A percentile compares a stretch with the other conserved stretches of the same genome.
Evolutionary conservation across 2,113 vertebrate genomes (phyloP).

Genomic region (Hylia prasina): DNA sequence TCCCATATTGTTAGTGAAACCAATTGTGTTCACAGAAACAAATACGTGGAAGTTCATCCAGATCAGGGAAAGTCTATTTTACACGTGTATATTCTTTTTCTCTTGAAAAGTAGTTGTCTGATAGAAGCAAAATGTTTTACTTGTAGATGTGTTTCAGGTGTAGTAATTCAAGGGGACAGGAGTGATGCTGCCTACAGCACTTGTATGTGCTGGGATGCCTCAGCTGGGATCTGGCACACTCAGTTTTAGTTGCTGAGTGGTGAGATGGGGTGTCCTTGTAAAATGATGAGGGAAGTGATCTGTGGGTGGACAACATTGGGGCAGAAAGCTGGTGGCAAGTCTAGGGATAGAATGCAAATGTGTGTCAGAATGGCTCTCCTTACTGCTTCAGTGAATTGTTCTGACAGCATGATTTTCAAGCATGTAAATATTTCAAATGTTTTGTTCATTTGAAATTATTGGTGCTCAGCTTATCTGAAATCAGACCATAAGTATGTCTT

Average conservation of each 20-base stretch:
- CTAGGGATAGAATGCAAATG: background rate
- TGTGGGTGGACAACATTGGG: background rate
- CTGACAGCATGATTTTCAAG: background rate
- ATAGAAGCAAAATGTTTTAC: background rate
- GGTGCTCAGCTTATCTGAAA: background rate
- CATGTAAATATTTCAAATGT: rapidly evolving
- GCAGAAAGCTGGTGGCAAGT: background rate
- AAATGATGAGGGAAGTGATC: background rate
- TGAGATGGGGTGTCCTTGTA: background rate
- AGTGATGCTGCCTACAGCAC: background rate
- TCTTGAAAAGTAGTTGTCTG: background rate
- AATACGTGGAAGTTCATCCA: background rate
- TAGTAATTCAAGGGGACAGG: background rate
- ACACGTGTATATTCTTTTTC: background rate
- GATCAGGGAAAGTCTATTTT: background rate
- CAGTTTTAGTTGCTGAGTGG: background rate
- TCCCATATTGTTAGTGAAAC: background rate
- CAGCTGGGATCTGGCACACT: background rate
- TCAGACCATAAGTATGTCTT: background rate
- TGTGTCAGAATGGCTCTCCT: rapidly evolving
- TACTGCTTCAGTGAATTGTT: background rate
- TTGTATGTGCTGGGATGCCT: background rate
- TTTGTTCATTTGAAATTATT: background rate
- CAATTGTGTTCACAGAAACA: background rate
- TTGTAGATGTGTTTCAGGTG: background rate